These are phyloP conservation scores for Phoenicopterus ruber DNA, from an alignment of 2,113 vertebrate species.

Conservation along the genomic window DNA sequence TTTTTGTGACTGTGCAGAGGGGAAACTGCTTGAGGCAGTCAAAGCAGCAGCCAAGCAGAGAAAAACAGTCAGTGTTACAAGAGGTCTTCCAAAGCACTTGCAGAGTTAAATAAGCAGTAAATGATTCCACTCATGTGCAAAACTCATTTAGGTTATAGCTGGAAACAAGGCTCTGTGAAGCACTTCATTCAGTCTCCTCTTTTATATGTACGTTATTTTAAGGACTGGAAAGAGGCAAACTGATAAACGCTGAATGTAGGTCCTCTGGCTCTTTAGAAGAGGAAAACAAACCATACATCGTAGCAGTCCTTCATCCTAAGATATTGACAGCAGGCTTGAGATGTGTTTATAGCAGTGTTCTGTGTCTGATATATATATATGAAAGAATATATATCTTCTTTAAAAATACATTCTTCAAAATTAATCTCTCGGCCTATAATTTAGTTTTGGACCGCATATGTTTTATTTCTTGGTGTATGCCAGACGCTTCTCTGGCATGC, in stretches of 20 bases:
- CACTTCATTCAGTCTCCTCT: neutral
- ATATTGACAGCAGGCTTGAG: neutral
- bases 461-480: neutral
- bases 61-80: neutral
- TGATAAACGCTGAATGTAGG: neutral
- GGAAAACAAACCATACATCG: neutral
- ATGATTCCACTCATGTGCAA: neutral
- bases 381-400: neutral
- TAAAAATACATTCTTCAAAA: slow-evolving; percentile 8
- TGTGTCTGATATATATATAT: neutral
- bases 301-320: neutral
- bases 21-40: neutral
- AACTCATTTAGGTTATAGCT: slow-evolving; percentile 10
- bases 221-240: neutral
- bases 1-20: neutral
- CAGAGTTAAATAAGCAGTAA: slow-evolving; percentile 31
- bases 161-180: slow-evolving; percentile 22
- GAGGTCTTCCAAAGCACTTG: slow-evolving; percentile 46
- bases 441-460: neutral
- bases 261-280: neutral
- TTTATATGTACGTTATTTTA: neutral
- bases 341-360: neutral
- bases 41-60: slow-evolving; percentile 3
- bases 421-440: neutral
- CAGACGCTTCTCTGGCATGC: neutral